Conservation (phyloP, 2,888 invertebrate species). For the Acleris holmiana region DNA sequence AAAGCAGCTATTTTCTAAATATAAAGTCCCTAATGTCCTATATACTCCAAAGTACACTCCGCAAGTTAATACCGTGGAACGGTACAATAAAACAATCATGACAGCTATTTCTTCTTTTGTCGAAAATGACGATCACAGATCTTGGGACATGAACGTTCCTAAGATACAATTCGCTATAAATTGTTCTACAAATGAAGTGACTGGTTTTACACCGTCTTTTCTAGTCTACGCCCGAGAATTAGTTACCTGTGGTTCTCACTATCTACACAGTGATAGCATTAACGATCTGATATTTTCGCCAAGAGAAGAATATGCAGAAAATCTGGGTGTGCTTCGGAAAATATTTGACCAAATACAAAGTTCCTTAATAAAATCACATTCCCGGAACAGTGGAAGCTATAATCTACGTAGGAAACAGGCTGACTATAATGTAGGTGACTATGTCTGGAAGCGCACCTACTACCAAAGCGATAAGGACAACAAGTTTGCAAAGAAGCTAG, state of each 20-base stretch:
- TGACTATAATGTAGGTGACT: not conserved
- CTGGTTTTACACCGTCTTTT: slow-evolving; percentile 41
- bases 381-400: not conserved
- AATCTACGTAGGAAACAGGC: not conserved
- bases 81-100: too few relatives aligned
- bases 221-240: slow-evolving; percentile 37
- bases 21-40: slow-evolving; percentile 22
- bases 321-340: slow-evolving; percentile 10
- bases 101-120: too few relatives aligned
- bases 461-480: slow-evolving; percentile 11
- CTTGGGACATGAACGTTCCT: slow-evolving; percentile 13
- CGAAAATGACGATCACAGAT: not conserved
- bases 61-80: too few relatives aligned
- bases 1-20: slow-evolving; percentile 17
- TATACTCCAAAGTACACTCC: too few relatives aligned
- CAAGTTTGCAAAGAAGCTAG: slow-evolving; percentile 15
- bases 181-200: slow-evolving; percentile 9
- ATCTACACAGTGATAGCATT: slow-evolving; percentile 26
- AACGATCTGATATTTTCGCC: slow-evolving; percentile 36
- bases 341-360: slow-evolving; percentile 13
- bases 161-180: slow-evolving; percentile 14
- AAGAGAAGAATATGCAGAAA: slow-evolving; percentile 25
- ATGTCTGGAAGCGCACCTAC: slow-evolving; percentile 3
- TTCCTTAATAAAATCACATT: slow-evolving; percentile 2
- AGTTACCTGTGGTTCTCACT: slow-evolving; percentile 9